A percentile compares a stretch with the other conserved stretches of the same genome.
phyloP scores from a whole-genome alignment of 2,113 vertebrate species.

The Salvelinus namaycush region DNA sequence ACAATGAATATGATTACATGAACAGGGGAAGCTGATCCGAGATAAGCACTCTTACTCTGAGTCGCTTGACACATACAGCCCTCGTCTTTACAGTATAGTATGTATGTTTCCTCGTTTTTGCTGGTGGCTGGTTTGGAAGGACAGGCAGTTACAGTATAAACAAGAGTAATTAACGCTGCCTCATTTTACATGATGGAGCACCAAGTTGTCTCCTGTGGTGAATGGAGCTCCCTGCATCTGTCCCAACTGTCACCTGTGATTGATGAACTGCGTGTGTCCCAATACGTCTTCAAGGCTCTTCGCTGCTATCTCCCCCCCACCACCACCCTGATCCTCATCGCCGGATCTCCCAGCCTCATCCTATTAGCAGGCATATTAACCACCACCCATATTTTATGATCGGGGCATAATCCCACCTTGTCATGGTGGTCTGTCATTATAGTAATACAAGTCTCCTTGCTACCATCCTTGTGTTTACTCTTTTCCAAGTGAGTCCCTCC shows the following conservation, averaged over 20 bases:
- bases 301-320: constrained; percentile 23
- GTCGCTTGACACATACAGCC: not conserved
- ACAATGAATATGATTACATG: too few relatives aligned
- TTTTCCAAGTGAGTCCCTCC: too few relatives aligned
- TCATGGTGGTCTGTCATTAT: not conserved
- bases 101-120: not conserved
- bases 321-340: constrained; percentile 32
- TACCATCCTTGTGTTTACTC: too few relatives aligned
- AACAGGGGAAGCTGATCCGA: too few relatives aligned
- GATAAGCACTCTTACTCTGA: not conserved
- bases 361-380: constrained; percentile 59
- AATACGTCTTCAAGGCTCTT: constrained; percentile 34
- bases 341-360: constrained; percentile 42
- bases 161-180: constrained; percentile 43
- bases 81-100: not conserved
- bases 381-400: constrained; percentile 46
- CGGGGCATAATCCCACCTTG: constrained; percentile 41
- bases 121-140: constrained; percentile 2
- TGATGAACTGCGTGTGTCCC: constrained; percentile 63
- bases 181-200: constrained; percentile 38
- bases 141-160: constrained; percentile 5
- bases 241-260: constrained; percentile 69
- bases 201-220: constrained; percentile 28
- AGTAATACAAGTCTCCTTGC: too few relatives aligned
- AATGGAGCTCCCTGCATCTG: constrained; percentile 38